Percentiles rank a stretch among this genome's conserved stretches.
Conservation (phyloP, 2,797 vertebrate species). For the Rhinophrynus dorsalis region DNA sequence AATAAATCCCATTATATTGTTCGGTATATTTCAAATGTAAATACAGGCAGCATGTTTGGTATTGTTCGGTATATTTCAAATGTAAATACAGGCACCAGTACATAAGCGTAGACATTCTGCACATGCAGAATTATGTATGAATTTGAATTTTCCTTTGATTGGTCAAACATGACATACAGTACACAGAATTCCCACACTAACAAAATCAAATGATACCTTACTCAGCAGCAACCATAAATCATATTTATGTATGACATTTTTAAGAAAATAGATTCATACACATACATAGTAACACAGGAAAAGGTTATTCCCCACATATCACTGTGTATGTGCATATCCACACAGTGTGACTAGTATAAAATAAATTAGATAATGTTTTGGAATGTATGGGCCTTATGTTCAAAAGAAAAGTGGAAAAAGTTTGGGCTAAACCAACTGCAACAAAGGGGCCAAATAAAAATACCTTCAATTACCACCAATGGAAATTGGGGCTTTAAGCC, state of each 20-base stretch:
- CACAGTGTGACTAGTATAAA: no score
- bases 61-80: constrained; percentile 30
- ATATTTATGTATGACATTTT: constrained; percentile 43
- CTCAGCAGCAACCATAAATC: constrained; percentile 35
- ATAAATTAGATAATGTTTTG: no score
- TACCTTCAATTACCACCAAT: no score
- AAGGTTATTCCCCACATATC: constrained; percentile 36
- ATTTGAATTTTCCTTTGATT: constrained; percentile 41
- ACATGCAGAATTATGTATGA: constrained; percentile 49
- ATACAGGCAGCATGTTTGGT: no score
- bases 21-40: no score
- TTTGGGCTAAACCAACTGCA: no score
- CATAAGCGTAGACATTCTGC: constrained; percentile 14
- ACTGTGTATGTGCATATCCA: constrained; percentile 23
- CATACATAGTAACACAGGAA: constrained; percentile 19
- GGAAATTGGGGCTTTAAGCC: no score
- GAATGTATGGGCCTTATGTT: no score
- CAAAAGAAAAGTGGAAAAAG: no score
- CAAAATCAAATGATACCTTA: constrained; percentile 45
- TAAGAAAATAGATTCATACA: constrained; percentile 40
- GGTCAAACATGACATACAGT: constrained; percentile 47
- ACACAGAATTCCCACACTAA: constrained; percentile 43
- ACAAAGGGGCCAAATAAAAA: no score
- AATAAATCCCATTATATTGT: constrained; percentile 23
- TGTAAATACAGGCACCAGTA: constrained; percentile 27